Evolutionary conservation across 2,888 invertebrate species (phyloP).

Genomic region (Bombylius major): DNA sequence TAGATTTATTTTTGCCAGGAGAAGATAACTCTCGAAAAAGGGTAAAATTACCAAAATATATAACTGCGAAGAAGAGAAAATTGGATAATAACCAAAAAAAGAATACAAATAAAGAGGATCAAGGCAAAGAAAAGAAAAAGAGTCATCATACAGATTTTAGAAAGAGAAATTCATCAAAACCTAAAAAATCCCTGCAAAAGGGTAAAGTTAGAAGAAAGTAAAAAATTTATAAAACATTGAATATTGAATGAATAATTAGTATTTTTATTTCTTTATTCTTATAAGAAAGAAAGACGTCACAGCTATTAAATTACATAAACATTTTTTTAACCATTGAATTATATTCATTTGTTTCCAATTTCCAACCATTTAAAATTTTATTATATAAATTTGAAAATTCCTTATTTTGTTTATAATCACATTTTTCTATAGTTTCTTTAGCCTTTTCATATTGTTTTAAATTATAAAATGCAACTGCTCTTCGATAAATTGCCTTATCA

Average conservation of each 20-base stretch:
- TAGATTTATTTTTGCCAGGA: slow-evolving; percentile 26
- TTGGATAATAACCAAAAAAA: slow-evolving; percentile 10
- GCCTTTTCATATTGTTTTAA: slow-evolving; percentile 55
- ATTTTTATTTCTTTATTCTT: no score
- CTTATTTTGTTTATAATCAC: slow-evolving; percentile 49
- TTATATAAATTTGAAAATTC: slow-evolving; percentile 48
- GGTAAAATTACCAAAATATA: slow-evolving; percentile 20
- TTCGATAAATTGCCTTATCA: slow-evolving; percentile 41
- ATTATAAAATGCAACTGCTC: slow-evolving; percentile 40
- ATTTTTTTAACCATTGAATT: neutral
- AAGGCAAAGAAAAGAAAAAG: no score
- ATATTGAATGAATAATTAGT: no score
- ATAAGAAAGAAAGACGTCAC: no score
- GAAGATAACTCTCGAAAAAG: slow-evolving; percentile 23
- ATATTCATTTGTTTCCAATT: slow-evolving; percentile 32
- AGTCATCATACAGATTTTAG: no score
- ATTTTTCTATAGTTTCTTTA: slow-evolving; percentile 39
- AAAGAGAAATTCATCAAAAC: no score
- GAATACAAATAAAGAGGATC: no score
- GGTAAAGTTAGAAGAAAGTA: no score
- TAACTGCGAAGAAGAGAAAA: slow-evolving; percentile 19
- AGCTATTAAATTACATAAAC: neutral
- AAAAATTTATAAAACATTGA: no score
- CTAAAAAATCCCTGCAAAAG: no score
- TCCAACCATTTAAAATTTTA: slow-evolving; percentile 42